phyloP scores from a whole-genome alignment of 2,888 invertebrate species.

The Polyommatus iphigenia region DNA sequence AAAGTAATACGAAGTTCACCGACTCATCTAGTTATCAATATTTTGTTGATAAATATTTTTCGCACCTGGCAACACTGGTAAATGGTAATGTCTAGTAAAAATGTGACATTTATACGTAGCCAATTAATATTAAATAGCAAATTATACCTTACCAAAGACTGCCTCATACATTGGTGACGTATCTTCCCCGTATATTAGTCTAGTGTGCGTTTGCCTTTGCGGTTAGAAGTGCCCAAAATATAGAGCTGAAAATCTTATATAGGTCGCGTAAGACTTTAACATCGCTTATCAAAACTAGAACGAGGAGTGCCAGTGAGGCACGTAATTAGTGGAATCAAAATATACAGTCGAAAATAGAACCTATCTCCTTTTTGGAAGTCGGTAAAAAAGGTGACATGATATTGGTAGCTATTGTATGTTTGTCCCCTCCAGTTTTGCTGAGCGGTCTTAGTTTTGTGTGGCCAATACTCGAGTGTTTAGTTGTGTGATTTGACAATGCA shows the following conservation, averaged over 20 bases:
- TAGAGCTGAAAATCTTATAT: background rate
- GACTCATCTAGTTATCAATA: too few relatives aligned
- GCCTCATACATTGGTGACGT: constrained; percentile 36
- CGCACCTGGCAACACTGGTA: constrained; percentile 2
- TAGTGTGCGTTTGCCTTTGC: constrained; percentile 19
- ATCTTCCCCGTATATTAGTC: constrained; percentile 33
- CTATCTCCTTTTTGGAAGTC: too few relatives aligned
- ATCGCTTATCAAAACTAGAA: background rate
- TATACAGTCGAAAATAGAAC: background rate
- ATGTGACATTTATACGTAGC: constrained; percentile 22
- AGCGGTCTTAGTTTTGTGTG: too few relatives aligned
- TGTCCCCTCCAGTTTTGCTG: too few relatives aligned
- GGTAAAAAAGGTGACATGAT: too few relatives aligned
- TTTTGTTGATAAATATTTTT: background rate
- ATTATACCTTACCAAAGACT: constrained; percentile 39
- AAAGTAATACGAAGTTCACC: too few relatives aligned
- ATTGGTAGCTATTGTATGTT: too few relatives aligned
- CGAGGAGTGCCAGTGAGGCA: too few relatives aligned
- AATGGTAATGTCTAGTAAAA: background rate
- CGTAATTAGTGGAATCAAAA: too few relatives aligned
- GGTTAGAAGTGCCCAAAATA: background rate
- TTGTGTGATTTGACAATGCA: too few relatives aligned
- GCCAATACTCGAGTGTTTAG: too few relatives aligned
- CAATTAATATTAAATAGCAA: background rate
- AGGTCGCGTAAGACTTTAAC: background rate